Conservation (phyloP, 2,113 vertebrate species). For the Paratilapia polleni region DNA sequence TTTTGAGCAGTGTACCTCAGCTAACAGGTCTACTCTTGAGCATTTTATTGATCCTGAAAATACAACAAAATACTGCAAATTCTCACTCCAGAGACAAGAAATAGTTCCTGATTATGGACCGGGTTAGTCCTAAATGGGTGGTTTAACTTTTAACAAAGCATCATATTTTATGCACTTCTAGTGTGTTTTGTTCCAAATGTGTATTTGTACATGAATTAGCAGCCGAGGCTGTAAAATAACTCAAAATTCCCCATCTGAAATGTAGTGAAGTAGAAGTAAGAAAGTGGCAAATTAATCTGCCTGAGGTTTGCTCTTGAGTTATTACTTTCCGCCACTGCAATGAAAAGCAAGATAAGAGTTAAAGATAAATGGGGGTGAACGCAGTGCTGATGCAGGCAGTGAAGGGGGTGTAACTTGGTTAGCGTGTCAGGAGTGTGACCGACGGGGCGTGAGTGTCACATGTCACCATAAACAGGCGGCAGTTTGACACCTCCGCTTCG, state of each 20-base stretch:
- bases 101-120: too few species aligned
- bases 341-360: not conserved
- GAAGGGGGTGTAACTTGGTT: not conserved
- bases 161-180: too few species aligned
- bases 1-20: not conserved
- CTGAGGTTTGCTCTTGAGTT: not conserved
- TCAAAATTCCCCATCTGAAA: not conserved
- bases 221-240: not conserved
- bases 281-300: not conserved
- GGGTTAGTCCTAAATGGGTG: not conserved
- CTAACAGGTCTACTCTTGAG: not conserved
- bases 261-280: not conserved
- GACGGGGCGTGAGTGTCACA: slow-evolving; percentile 70
- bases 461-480: slow-evolving; percentile 37
- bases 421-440: slow-evolving; percentile 37
- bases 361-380: not conserved
- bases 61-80: not conserved
- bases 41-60: too few species aligned
- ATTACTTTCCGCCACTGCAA: not conserved
- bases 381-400: not conserved
- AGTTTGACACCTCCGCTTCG: slow-evolving; percentile 43
- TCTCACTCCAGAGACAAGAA: too few species aligned
- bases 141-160: not conserved
- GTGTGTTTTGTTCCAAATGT: too few species aligned
- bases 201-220: too few species aligned